Conservation (phyloP, 2,113 vertebrate species). For the Genyomyrus donnyi region DNA sequence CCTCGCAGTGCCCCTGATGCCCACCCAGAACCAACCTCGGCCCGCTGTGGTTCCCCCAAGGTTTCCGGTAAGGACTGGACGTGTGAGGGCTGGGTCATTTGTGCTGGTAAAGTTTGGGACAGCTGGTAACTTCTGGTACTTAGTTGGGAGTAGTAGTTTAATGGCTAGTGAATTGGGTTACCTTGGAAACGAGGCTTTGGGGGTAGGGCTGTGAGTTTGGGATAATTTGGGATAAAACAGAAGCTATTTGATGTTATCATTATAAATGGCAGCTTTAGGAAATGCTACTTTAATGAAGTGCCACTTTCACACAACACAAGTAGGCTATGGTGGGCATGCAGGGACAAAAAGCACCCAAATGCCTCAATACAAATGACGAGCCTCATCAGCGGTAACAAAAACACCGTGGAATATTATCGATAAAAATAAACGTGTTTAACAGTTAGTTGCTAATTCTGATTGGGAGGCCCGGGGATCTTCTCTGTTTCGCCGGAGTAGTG, state of each 20-base stretch:
- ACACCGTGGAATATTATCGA: background rate
- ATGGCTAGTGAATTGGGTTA: background rate
- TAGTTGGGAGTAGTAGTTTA: background rate
- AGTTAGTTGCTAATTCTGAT: background rate
- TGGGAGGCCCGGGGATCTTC: background rate
- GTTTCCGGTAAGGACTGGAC: slow-evolving; percentile 92
- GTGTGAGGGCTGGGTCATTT: slow-evolving; percentile 39
- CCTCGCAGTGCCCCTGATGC: slow-evolving; percentile 91
- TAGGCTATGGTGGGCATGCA: background rate
- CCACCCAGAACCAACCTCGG: slow-evolving; percentile 88
- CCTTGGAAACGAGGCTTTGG: background rate
- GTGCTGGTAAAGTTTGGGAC: background rate
- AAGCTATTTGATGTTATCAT: background rate
- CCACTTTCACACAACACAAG: background rate
- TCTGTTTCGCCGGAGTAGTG: background rate
- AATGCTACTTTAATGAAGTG: background rate
- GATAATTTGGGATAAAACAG: background rate
- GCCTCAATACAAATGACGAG: background rate
- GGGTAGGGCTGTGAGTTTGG: background rate
- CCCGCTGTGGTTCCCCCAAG: slow-evolving; percentile 88
- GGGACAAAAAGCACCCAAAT: background rate
- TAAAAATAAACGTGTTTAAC: background rate
- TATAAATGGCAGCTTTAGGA: background rate
- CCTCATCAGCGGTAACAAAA: background rate
- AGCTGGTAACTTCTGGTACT: background rate